These are phyloP conservation scores for Cherax quadricarinatus DNA, from an alignment of 1,140 invertebrate genomes.

Conservation along the genomic window DNA sequence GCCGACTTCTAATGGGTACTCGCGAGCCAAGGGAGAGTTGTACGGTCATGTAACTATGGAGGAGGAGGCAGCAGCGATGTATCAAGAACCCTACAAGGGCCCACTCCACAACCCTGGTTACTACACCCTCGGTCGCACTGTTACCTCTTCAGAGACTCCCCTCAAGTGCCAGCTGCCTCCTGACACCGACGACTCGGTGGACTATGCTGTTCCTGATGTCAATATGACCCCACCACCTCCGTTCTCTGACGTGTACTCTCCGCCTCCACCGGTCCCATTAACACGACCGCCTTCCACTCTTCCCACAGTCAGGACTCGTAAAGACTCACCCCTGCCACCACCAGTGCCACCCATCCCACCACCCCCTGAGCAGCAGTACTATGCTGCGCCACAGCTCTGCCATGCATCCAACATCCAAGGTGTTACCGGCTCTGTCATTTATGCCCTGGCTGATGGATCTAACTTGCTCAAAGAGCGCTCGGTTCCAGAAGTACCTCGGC, in stretches of 20 bases:
- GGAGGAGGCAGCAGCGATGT: conserved; percentile 77
- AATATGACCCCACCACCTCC: conserved; percentile 80
- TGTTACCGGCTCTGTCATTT: conserved; percentile 78
- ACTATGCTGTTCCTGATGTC: conserved; percentile 70
- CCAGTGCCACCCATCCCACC: conserved; percentile 59
- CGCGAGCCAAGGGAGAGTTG: conserved; percentile 79
- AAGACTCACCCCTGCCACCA: conserved; percentile 41
- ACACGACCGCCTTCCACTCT: conserved; percentile 70
- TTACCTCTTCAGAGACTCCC: conserved; percentile 81
- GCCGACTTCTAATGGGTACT: conserved; percentile 67
- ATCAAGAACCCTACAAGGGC: conserved; percentile 76
- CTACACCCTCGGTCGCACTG: conserved; percentile 74
- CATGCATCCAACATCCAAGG: conserved; percentile 76
- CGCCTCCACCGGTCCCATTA: conserved; percentile 74
- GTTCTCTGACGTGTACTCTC: conserved; percentile 78
- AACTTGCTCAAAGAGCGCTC: conserved; percentile 68
- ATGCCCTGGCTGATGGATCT: conserved; percentile 76
- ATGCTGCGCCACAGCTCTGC: conserved; percentile 61
- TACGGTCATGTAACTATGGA: conserved; percentile 80
- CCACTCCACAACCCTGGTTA: conserved; percentile 73
- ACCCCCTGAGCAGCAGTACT: conserved; percentile 61
- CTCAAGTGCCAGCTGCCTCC: conserved; percentile 76
- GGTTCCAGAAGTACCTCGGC: conserved; percentile 85
- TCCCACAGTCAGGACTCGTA: conserved; percentile 33
- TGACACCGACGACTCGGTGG: conserved; percentile 71